A percentile compares a stretch with the other conserved stretches of the same genome.
These are phyloP conservation scores for Bagarius yarrelli DNA, from an alignment of 2,113 vertebrate genomes.

Conservation along the genomic window DNA sequence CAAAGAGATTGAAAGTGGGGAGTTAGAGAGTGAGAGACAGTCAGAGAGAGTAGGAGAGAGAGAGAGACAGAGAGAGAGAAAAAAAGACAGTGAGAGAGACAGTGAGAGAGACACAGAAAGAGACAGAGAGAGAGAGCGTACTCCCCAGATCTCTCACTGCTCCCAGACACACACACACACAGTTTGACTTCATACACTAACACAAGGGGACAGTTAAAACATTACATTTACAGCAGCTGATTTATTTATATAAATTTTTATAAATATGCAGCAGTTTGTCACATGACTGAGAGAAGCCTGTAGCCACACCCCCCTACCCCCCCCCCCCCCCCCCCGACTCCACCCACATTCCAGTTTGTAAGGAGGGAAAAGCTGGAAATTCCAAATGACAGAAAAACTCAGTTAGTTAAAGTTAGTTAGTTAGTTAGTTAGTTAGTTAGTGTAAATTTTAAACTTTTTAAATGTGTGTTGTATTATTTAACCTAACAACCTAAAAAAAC, in stretches of 20 bases:
- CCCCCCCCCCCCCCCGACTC: background rate
- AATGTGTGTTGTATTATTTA: too few relatives aligned
- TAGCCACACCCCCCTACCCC: too few relatives aligned
- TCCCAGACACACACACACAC: background rate
- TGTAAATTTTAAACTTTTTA: too few relatives aligned
- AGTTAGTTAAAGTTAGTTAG: background rate
- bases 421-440: background rate
- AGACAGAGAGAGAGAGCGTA: background rate
- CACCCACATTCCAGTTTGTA: background rate
- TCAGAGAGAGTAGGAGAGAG: too few relatives aligned
- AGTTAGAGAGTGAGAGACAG: too few relatives aligned
- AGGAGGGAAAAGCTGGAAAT: background rate
- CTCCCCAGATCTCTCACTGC: background rate
- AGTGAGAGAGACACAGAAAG: too few relatives aligned
- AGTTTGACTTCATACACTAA: constrained; percentile 4
- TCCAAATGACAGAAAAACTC: background rate
- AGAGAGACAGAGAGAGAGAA: too few relatives aligned
- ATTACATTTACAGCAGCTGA: too few relatives aligned
- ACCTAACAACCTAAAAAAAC: too few relatives aligned
- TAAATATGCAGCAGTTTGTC: background rate
- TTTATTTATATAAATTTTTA: too few relatives aligned
- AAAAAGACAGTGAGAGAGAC: too few relatives aligned
- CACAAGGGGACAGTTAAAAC: background rate
- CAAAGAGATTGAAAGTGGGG: too few relatives aligned
- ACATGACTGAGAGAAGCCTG: background rate